Base-by-base conservation (phyloP, 2,888 invertebrate species). In the Steinernema scapterisci region DNA sequence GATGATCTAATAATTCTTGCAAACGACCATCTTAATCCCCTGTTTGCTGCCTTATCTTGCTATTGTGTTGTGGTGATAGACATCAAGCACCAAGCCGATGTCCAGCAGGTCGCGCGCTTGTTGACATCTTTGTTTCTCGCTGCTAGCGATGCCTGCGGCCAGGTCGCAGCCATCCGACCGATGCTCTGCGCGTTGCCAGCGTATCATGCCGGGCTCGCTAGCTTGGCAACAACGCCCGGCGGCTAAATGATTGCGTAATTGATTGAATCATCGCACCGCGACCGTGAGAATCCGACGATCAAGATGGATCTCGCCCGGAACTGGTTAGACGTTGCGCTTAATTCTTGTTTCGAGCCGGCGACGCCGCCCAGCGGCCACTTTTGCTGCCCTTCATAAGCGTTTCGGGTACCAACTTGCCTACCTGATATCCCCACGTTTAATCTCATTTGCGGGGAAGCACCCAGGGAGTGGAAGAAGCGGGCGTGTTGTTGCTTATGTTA, bases 221-320 rank as follows among this genome's bases (percentile, higher is more conserved):
- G 48, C 19, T 48, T 16, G n/a, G 48, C 48, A 25, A 13, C 54
- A 25, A 54, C 63, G 63, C 63, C 38, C 63, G 31, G 63, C 27
- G 63, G 63, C 63, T 63, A 63, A 63, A 31, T 19, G 6, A 63
- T 63, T 63, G 63, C 63, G 63, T 63, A 63, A 63, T 63, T 63
- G 63, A 63, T 63, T 63, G 63, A 63, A 63, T 63, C 63, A 63
- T 63, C 63, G 63, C 7, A n/a, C 25, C 19, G 54, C 21, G 54
- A 6, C 31, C 31, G 63, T 63, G 63, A 63, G 63, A 63, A 63
- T 31, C 63, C 31, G 31, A 6, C 63, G 63, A 27, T 16, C 23
- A 63, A 63, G 38, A 31, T 63, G 63, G 31, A 63, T 63, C 27
- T 63, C 63, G 31, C 63, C 63, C 63, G 63, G 63, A 63, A 63